Evolutionary conservation across 2,888 invertebrate species (phyloP), one percentile per base, ranked within the genome.

Genomic region (Coenonympha glycerion): DNA sequence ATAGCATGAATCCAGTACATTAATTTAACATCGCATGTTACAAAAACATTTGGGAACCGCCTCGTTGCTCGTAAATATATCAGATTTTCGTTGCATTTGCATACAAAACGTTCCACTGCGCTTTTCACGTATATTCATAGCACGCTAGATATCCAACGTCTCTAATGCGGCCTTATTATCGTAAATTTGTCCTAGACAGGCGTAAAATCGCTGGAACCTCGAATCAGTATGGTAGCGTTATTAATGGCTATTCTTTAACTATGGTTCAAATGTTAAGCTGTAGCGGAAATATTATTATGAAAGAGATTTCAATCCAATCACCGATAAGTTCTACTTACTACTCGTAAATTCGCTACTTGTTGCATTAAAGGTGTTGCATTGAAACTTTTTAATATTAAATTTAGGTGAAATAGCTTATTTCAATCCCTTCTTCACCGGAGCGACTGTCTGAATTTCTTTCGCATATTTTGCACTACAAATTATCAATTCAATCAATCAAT

Each of bases 211-310:
- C 18, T 22, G 19, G 36, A 36, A 44, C 34, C 34, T 26, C 19
- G 19, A 11, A 34, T 45, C 21, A 26, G 33, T 24, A 33, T 45
- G 24, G 30, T 31, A 22, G 33, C 16, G 47, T 79, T 70, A 79
- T 76, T 79, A 77, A 79, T 70, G 73, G 63, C 74, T 67, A 77
- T 78, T 72, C 52, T 52, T 41, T 22, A 31, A 37, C 44, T 37
- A 13, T 33, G 40, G 40, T 18, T 40, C 24, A 40, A 39, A 22
- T 47, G 6, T 22, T 30, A 11, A 9, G 11, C 41, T 41, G 6
- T 18, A 19, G 28, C 41, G 41, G 26, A 18, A n/a, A n/a, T n/a
- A n/a, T n/a, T n/a, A n/a, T n/a, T n/a, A n/a, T n/a, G n/a, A n/a
- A n/a, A n/a, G n/a, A n/a, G n/a, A n/a, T n/a, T n/a, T n/a, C n/a